Conservation (phyloP, 2,888 invertebrate genomes). For the Nemotelus pantherinus region DNA sequence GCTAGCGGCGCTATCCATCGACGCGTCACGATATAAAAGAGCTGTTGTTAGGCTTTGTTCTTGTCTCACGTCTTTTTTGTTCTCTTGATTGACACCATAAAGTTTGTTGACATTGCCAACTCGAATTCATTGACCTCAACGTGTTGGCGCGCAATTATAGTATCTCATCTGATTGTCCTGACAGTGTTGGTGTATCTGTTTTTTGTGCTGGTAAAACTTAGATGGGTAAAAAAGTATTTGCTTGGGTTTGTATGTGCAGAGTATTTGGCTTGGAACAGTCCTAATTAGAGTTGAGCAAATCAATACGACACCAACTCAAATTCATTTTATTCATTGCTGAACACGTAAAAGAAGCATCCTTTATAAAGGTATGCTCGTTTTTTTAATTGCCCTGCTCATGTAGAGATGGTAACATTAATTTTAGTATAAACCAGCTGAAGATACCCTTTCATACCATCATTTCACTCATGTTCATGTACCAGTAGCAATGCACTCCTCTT, state of each 20-base stretch:
- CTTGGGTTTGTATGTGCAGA: too few species aligned
- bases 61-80: not conserved
- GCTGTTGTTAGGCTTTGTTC: not conserved
- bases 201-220: too few species aligned
- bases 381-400: too few species aligned
- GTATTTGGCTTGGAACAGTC: too few species aligned
- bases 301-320: too few species aligned
- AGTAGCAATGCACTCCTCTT: not conserved
- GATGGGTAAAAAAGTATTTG: too few species aligned
- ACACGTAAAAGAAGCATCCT: too few species aligned
- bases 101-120: slow-evolving; percentile 38
- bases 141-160: slow-evolving; percentile 23
- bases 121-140: slow-evolving; percentile 37
- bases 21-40: slow-evolving; percentile 5
- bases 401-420: too few species aligned
- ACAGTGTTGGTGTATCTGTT: too few species aligned
- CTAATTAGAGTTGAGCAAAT: too few species aligned
- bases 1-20: not conserved
- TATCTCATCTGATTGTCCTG: not conserved
- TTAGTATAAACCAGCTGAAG: not conserved
- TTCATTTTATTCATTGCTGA: too few species aligned
- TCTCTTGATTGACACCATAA: slow-evolving; percentile 23
- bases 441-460: not conserved
- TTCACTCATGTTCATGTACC: not conserved
- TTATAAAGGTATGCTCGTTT: too few species aligned